Conservation (phyloP, 2,888 invertebrate genomes). For the Pammene aurita region DNA sequence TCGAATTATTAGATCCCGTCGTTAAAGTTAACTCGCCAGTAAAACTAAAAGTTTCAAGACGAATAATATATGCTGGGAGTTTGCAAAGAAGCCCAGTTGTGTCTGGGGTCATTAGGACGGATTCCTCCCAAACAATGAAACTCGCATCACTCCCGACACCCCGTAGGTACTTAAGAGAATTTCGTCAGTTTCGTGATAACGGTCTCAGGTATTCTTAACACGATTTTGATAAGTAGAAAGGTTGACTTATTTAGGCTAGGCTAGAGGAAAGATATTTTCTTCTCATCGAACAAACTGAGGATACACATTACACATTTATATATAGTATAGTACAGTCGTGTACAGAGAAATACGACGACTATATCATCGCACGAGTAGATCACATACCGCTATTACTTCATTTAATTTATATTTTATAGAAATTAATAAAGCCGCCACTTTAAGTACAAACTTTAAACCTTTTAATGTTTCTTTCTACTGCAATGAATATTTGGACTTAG, state of each 20-base stretch:
- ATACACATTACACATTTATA: neutral
- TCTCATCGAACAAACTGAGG: neutral
- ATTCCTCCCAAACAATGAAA: constrained; percentile 35
- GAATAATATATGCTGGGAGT: constrained; percentile 15
- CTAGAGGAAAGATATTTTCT: neutral
- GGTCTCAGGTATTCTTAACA: constrained; percentile 15
- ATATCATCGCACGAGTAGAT: no score
- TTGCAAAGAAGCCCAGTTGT: neutral
- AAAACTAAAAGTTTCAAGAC: constrained; percentile 7
- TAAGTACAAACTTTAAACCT: no score
- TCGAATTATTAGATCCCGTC: no score
- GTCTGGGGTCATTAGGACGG: constrained; percentile 24
- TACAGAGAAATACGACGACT: no score
- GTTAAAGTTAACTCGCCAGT: no score
- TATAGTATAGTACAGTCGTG: no score
- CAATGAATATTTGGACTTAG: no score
- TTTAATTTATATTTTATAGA: no score
- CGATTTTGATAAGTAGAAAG: constrained; percentile 12
- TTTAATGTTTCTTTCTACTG: no score
- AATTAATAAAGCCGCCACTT: no score
- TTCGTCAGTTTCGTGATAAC: constrained; percentile 13
- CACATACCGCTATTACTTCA: no score
- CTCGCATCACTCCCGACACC: constrained; percentile 26
- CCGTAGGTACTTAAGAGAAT: constrained; percentile 4
- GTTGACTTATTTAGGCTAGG: neutral